Base-by-base conservation (phyloP, 2,113 vertebrate genomes). In the Halcyon senegalensis region DNA sequence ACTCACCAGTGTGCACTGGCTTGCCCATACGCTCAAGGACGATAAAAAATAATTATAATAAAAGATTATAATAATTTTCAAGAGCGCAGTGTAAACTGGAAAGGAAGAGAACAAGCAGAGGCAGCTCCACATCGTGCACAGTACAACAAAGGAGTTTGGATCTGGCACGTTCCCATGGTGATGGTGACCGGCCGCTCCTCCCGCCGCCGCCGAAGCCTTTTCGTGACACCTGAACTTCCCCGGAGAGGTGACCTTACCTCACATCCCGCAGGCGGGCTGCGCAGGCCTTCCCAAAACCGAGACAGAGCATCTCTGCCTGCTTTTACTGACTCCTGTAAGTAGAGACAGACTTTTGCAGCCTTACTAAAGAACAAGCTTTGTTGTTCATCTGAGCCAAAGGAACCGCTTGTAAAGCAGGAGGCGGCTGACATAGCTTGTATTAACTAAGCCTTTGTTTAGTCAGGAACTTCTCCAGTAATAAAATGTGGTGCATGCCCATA, bases 81-180 rank as follows among this genome's bases (percentile, higher is more conserved):
- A 69, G 78, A 93, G 73, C 2, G 55, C 50, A 58, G 48, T 16
- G 24, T 39, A 31, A 83, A 53, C 48, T 33, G 51, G 56, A 18
- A 94, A 67, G 51, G 0, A 4, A 92, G 55, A 4, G 53, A 81
- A 79, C 87, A 69, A 93, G 94, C 14, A 82, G 84, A 60, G 89
- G 48, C 93, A 94, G 81, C 81, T 94, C 87, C 8, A 5, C 12
- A 27, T 33, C 3, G 1, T 0, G 11, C 6, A 1, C 20, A 16
- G 60, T 1, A 31, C 21, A 53, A 17, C 50, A 63, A 55, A 33
- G 1, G 25, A 50, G 56, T 30, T 55, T 9, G 87, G 85, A 43
- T 55, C 3, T 1, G 1, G 31, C 0, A 2, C 0, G 79, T 67
- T 87, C 89, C 94, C 70, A 16, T 14, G 66, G 90, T 0, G 4